Percentiles rank a stretch among this genome's conserved stretches.
Evolutionary conservation across 2,797 vertebrate species (phyloP).

Genomic region (Gobio occitaniae): DNA sequence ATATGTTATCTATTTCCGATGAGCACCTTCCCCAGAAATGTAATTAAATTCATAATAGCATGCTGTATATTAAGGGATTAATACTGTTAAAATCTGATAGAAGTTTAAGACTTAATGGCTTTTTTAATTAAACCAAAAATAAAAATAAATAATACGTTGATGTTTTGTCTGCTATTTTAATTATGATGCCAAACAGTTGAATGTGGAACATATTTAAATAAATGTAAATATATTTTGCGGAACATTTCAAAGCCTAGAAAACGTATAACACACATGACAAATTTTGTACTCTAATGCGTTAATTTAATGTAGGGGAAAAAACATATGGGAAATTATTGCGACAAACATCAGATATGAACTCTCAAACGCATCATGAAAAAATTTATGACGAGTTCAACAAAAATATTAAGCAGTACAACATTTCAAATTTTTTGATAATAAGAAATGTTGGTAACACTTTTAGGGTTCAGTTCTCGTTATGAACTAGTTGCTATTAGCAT

Average conservation of each 20-base stretch:
- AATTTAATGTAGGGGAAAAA: no score
- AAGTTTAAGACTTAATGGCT: not conserved
- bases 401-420: no score
- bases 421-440: no score
- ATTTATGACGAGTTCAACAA: no score
- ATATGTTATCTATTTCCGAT: not conserved
- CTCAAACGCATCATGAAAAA: no score
- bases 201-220: conserved; percentile 2
- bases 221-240: not conserved
- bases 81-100: not conserved
- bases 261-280: not conserved
- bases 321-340: conserved; percentile 56
- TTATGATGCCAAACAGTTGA: not conserved
- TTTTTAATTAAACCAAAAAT: not conserved
- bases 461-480: no score
- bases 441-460: no score
- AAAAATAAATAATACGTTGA: not conserved
- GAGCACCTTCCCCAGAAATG: not conserved
- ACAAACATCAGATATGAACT: conserved; percentile 40
- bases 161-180: not conserved
- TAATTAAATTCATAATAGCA: conserved; percentile 18
- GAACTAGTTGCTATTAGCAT: no score
- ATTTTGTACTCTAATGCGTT: not conserved
- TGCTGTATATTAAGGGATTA: not conserved
- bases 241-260: conserved; percentile 10